phyloP scores from a whole-genome alignment of 2,113 vertebrate species.

The Nothoprocta pentlandii region DNA sequence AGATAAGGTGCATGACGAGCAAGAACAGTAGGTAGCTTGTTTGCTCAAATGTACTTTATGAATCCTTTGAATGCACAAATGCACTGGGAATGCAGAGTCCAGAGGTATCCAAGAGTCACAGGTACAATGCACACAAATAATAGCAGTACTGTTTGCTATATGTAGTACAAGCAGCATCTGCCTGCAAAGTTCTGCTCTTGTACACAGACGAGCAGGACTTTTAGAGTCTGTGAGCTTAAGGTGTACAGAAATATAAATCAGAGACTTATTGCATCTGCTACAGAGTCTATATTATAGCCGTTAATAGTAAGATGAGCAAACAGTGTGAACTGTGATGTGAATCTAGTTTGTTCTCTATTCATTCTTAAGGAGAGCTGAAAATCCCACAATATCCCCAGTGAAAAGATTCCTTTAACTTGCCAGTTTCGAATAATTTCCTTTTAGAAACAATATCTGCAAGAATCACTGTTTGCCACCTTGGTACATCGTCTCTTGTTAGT shows the following conservation, averaged over 20 bases:
- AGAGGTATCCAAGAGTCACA: background rate
- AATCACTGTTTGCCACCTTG: background rate
- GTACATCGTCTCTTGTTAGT: background rate
- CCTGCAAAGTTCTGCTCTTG: background rate
- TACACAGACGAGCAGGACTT: background rate
- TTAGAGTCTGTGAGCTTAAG: background rate
- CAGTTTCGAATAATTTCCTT: background rate
- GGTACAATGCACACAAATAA: constrained; percentile 54
- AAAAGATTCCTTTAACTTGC: background rate
- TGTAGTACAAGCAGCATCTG: background rate
- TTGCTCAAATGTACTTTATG: constrained; percentile 82
- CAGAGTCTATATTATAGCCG: rapidly evolving
- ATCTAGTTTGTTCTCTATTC: background rate
- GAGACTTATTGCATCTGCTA: background rate
- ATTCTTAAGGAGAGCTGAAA: background rate
- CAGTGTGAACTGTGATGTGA: background rate
- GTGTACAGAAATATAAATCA: background rate
- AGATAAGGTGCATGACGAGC: constrained; percentile 95
- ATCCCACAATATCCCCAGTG: background rate
- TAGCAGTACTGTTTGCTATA: constrained; percentile 10
- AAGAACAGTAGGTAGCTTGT: constrained; percentile 87
- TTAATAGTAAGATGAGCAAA: background rate
- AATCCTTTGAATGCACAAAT: constrained; percentile 45
- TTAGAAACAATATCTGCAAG: background rate
- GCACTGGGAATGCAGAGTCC: constrained; percentile 24